Evolutionary conservation across 2,888 invertebrate genomes (phyloP), one percentile per base, ranked within the genome.

Genomic region (Zhengitettix transpicula): DNA sequence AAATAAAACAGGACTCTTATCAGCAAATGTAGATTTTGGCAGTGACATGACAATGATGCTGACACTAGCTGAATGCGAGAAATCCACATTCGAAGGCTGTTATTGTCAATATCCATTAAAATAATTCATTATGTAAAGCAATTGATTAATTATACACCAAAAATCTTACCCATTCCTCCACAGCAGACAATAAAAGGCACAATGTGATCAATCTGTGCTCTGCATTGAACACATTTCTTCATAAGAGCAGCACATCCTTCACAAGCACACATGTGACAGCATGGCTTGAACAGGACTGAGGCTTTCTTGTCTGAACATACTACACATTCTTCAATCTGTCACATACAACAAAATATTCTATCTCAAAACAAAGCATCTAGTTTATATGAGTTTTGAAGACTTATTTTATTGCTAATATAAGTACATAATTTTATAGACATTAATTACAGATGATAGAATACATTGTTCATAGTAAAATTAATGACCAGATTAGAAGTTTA

Each of bases 161-260:
- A 41, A 12, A 41, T 42, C 14, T 57, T 57, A 44, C 47, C 51
- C 16, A 57, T 57, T 15, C 76, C 77, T n/a, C 79, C 79, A 67
- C 81, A 83, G 66, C 83, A 83, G 42, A 81, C 74, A 12, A 73
- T 72, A 62, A 75, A 78, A 12, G 78, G 78, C 55, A 79, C 73
- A 75, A 83, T 83, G 67, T 83, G 79, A 65, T 87, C 87, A 65
- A 96, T 89, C 72, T 89, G 87, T 56, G 89, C 83, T 68, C 95
- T 84, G 74, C 97, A 97, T 73, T 91, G 86, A 15, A 97, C 93
- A 77, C 97, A 97, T 77, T 96, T 96, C 78, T 95, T 95, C 94
- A 97, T 95, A 68, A 96, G 82, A 65, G 87, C 85, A 63, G 94
- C 89, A 76, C 96, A 97, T 67, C 84, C 81, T 66, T 87, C 87